phyloP scores from a whole-genome alignment of 2,797 vertebrate species.

The Muscicapa striata region DNA sequence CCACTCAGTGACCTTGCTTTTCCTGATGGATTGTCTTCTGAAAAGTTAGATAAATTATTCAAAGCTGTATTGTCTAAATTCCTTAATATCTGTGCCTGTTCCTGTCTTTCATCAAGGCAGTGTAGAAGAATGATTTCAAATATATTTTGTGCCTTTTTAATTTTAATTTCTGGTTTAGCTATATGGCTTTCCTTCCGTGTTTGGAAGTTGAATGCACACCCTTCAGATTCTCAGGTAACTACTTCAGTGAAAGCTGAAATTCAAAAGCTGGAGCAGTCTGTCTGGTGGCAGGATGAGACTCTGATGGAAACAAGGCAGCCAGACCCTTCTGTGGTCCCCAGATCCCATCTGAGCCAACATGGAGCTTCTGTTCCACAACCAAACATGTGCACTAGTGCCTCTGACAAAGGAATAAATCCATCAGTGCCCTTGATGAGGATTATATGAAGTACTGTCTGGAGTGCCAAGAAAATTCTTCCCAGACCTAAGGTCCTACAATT shows the following conservation, averaged over 20 bases:
- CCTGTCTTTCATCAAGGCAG: background rate
- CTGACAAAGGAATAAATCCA: background rate
- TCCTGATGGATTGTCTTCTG: background rate
- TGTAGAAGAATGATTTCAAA: background rate
- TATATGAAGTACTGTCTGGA: slow-evolving; percentile 13
- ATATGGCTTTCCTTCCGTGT: background rate
- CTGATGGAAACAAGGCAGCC: background rate
- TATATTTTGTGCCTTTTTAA: background rate
- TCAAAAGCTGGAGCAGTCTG: background rate
- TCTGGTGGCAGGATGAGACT: background rate
- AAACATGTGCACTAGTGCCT: background rate
- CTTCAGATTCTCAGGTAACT: background rate
- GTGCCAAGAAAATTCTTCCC: slow-evolving; percentile 18
- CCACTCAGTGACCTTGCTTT: background rate
- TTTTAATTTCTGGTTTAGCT: background rate
- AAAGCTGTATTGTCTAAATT: background rate
- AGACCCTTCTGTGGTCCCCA: background rate
- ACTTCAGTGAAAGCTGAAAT: background rate
- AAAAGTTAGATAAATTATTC: background rate
- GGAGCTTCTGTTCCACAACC: background rate
- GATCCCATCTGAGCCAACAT: background rate
- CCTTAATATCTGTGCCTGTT: background rate
- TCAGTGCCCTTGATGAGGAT: slow-evolving; percentile 20
- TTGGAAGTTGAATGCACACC: background rate
- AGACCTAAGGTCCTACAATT: background rate